phyloP scores from a whole-genome alignment of 2,797 vertebrate genomes.

The Borostomias antarcticus region DNA sequence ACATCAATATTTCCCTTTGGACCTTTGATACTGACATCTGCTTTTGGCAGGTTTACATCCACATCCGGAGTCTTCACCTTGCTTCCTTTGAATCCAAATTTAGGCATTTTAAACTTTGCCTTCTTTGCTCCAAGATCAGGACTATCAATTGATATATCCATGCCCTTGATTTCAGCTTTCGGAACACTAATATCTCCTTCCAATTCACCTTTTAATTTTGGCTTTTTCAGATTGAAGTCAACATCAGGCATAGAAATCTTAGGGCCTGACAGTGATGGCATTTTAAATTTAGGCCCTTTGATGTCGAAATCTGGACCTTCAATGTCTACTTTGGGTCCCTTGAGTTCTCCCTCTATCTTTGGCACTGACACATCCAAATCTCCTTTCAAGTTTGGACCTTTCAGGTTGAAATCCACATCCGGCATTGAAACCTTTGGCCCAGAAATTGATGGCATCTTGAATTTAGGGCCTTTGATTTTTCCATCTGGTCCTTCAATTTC shows the following conservation, averaged over 20 bases:
- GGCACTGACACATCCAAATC: background rate
- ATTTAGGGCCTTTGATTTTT: slow-evolving; percentile 18
- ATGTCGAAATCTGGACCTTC: slow-evolving; percentile 30
- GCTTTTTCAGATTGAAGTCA: slow-evolving; percentile 34
- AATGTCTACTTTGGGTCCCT: slow-evolving; percentile 8
- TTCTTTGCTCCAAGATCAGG: slow-evolving; percentile 46
- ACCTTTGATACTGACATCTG: slow-evolving; percentile 39
- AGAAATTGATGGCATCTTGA: slow-evolving; percentile 1
- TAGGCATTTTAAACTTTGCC: slow-evolving; percentile 59
- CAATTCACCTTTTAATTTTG: slow-evolving; percentile 30
- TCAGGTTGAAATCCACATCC: background rate
- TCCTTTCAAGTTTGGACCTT: background rate
- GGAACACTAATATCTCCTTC: slow-evolving; percentile 21
- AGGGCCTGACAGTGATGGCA: slow-evolving; percentile 14
- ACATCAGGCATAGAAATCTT: slow-evolving; percentile 25
- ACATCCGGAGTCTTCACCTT: slow-evolving; percentile 41
- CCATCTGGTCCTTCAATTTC: slow-evolving; percentile 36
- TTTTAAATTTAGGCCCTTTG: slow-evolving; percentile 34
- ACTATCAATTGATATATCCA: slow-evolving; percentile 55
- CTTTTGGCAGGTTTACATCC: slow-evolving; percentile 64
- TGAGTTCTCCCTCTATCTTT: background rate
- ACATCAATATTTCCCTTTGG: slow-evolving; percentile 49
- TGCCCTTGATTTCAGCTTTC: slow-evolving; percentile 36
- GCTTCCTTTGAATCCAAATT: slow-evolving; percentile 46
- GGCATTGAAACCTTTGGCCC: slow-evolving; percentile 13